These are phyloP conservation scores for Caenorhabditis drosophilae DNA, from an alignment of 2,888 invertebrate species.

Conservation along the genomic window DNA sequence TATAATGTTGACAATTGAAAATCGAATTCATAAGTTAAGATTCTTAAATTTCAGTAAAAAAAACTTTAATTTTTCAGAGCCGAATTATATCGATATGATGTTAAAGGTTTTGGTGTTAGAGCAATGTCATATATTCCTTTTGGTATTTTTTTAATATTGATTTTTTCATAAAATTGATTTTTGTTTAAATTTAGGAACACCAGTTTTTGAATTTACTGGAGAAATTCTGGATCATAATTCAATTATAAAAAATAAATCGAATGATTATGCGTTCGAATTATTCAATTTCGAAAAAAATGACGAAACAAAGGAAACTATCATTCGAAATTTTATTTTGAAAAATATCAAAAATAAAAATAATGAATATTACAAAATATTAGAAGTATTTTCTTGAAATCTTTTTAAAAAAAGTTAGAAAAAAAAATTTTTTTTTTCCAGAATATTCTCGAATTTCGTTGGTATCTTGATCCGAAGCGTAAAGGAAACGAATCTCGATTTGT, in stretches of 20 bases:
- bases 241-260: background rate
- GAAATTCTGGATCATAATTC: background rate
- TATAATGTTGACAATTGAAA: background rate
- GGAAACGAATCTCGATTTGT: conserved; percentile 14
- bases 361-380: no score
- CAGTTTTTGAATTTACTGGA: conserved; percentile 11
- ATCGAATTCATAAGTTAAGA: conserved; percentile 2
- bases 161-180: background rate
- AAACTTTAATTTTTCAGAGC: no score
- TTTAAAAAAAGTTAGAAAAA: no score
- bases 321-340: no score
- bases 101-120: conserved; percentile 8
- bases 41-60: no score
- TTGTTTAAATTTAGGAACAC: conserved; percentile 9
- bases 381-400: no score
- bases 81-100: conserved; percentile 7
- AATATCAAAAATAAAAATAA: no score
- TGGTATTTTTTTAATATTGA: background rate
- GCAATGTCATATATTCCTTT: background rate
- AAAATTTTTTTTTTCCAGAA: conserved; percentile 4
- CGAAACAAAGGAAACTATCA: no score
- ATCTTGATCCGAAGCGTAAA: conserved; percentile 8
- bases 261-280: background rate
- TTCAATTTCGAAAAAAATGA: background rate
- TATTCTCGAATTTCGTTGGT: background rate